A percentile compares a stretch with the other conserved stretches of the same genome.
These are phyloP conservation scores for Exaiptasia diaphana DNA, from an alignment of 64 coral and sea anemone genomes.

Conservation along the genomic window DNA sequence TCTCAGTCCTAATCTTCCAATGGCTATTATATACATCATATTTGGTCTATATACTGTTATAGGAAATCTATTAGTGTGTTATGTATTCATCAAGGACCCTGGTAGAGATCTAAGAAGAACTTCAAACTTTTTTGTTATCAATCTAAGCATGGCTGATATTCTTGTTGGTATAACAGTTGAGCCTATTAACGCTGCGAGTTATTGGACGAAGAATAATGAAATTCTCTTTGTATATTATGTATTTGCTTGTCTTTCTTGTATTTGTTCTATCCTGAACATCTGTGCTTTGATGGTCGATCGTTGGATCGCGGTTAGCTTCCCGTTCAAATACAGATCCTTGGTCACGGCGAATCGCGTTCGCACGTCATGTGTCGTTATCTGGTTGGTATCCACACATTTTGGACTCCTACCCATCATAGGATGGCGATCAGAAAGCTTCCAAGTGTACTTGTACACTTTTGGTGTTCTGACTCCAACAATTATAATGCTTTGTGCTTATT, in stretches of 20 bases:
- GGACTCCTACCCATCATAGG: slow-evolving; percentile 17
- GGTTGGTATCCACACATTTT: slow-evolving; percentile 26
- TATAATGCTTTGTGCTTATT: slow-evolving; percentile 23
- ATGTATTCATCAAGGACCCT: slow-evolving; percentile 69
- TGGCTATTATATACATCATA: slow-evolving; percentile 69
- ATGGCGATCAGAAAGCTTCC: slow-evolving; percentile 31
- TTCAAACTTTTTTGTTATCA: slow-evolving; percentile 81
- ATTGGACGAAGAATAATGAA: slow-evolving; percentile 52
- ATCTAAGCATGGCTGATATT: slow-evolving; percentile 76
- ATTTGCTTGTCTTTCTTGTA: slow-evolving; percentile 75
- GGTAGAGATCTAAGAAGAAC: slow-evolving; percentile 63
- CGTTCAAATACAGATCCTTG: slow-evolving; percentile 27
- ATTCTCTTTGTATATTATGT: slow-evolving; percentile 74
- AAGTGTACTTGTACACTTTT: slow-evolving; percentile 48
- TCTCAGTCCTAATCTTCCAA: slow-evolving; percentile 54
- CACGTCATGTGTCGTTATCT: neutral
- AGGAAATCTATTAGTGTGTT: slow-evolving; percentile 67
- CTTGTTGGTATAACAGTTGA: slow-evolving; percentile 81
- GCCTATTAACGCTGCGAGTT: slow-evolving; percentile 78
- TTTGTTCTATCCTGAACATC: slow-evolving; percentile 83
- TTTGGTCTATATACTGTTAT: slow-evolving; percentile 80
- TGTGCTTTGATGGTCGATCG: slow-evolving; percentile 63
- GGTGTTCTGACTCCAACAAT: slow-evolving; percentile 16
- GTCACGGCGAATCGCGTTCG: slow-evolving; percentile 17
- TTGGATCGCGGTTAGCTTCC: neutral